Conservation (phyloP, 2,888 invertebrate genomes). For the Mesochorus sp. region DNA sequence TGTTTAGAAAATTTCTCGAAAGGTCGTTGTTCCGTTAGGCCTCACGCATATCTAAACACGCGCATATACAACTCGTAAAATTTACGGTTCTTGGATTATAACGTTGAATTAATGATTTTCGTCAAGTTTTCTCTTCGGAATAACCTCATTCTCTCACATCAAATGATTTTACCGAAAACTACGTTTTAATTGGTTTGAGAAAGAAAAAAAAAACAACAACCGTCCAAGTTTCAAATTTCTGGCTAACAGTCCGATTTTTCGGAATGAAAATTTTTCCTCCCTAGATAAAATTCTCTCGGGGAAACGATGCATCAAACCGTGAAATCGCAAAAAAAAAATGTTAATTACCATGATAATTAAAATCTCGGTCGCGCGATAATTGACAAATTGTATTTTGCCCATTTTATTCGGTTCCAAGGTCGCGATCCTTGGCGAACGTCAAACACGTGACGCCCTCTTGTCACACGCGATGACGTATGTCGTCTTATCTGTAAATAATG, state of each 20-base stretch:
- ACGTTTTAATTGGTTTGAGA: background rate
- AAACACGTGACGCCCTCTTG: constrained; percentile 8
- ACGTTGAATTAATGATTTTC: too few species aligned
- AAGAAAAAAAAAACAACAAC: too few species aligned
- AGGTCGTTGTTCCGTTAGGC: constrained; percentile 57
- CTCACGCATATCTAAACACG: background rate
- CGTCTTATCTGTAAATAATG: background rate
- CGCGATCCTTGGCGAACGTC: constrained; percentile 5
- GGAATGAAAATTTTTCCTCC: too few species aligned
- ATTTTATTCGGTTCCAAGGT: background rate
- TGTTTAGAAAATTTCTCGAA: constrained; percentile 29
- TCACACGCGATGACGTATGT: background rate
- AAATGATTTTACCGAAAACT: background rate
- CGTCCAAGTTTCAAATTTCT: too few species aligned
- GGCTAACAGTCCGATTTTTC: too few species aligned
- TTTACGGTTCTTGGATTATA: background rate
- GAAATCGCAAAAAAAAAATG: background rate
- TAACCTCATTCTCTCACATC: background rate
- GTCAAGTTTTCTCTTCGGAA: background rate
- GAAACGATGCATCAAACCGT: background rate
- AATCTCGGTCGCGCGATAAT: background rate
- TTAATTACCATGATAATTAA: background rate
- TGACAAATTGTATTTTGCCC: background rate
- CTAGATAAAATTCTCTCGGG: too few species aligned
- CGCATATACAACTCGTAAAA: constrained; percentile 16